These are phyloP conservation scores for Tanytarsus gracilentus DNA, from an alignment of 2,888 invertebrate genomes.

Conservation along the genomic window DNA sequence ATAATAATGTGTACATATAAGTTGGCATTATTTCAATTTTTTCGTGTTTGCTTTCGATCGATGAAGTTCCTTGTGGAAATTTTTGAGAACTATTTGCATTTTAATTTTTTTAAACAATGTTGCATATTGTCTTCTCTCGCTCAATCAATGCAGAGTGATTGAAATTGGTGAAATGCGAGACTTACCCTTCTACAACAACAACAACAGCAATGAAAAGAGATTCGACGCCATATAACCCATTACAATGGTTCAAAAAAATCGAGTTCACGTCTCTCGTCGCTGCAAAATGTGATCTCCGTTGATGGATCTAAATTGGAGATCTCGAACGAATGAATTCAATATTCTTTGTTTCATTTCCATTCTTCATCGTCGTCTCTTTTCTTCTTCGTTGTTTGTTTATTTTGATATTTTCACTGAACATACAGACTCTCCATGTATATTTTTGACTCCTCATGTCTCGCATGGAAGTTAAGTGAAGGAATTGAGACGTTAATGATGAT, in stretches of 20 bases:
- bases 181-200: neutral
- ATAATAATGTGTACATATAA: neutral
- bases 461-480: too few species aligned
- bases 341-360: neutral
- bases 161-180: neutral
- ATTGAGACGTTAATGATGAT: conserved; percentile 27
- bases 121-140: neutral
- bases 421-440: neutral
- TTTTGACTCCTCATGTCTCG: too few species aligned
- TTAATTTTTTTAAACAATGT: neutral
- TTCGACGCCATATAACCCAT: conserved; percentile 5
- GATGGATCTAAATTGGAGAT: conserved; percentile 4
- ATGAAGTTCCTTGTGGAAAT: neutral
- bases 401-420: conserved; percentile 13
- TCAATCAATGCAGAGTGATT: neutral
- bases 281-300: conserved; percentile 11
- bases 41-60: neutral
- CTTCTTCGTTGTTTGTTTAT: conserved; percentile 7
- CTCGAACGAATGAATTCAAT: neutral
- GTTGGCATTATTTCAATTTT: neutral
- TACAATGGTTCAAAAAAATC: too few species aligned
- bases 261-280: too few species aligned
- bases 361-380: neutral
- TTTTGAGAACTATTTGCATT: neutral
- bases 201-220: neutral